phyloP scores from a whole-genome alignment of 2,113 vertebrate species.

The Nasalis larvatus region DNA sequence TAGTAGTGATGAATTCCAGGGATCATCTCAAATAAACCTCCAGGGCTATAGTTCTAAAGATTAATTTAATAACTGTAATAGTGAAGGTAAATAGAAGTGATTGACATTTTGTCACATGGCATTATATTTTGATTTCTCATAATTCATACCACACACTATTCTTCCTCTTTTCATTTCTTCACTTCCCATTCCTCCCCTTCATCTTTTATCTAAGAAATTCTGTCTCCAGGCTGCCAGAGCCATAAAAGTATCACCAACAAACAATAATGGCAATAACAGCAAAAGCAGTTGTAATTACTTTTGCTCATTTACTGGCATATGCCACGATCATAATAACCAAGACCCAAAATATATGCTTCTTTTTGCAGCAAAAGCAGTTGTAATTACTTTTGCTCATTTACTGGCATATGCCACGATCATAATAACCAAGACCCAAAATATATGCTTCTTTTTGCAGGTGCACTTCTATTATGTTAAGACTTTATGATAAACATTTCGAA shows the following conservation, averaged over 20 bases:
- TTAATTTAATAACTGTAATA: background rate
- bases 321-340: accelerated
- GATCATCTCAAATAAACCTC: background rate
- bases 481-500: background rate
- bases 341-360: background rate
- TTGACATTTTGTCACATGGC: background rate
- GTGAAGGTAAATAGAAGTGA: background rate
- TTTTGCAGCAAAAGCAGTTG: background rate
- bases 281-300: background rate
- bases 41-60: background rate
- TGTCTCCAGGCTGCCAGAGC: background rate
- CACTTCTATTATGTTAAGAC: background rate
- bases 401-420: background rate
- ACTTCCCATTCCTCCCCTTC: background rate
- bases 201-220: background rate
- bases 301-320: background rate
- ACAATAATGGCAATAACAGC: background rate
- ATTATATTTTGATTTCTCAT: background rate
- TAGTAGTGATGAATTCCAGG: background rate
- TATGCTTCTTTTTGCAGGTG: background rate
- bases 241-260: background rate
- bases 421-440: background rate
- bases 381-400: background rate
- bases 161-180: background rate
- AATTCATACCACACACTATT: background rate